These are phyloP conservation scores for Kryptolebias marmoratus DNA, from an alignment of 2,113 vertebrate genomes.

Conservation along the genomic window DNA sequence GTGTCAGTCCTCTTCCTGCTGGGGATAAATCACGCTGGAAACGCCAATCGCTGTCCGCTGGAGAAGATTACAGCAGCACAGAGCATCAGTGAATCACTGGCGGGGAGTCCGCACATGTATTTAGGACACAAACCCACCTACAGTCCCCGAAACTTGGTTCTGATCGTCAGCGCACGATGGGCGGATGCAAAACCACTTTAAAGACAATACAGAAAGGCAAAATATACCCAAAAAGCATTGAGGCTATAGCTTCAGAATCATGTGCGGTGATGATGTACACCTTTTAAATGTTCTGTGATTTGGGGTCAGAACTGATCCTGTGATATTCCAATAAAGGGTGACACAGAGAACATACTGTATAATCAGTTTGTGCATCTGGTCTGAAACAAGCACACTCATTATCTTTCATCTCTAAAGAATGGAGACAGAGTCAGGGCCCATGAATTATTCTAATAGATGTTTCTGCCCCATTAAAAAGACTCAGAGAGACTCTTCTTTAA, in stretches of 20 bases:
- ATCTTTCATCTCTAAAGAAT: conserved; percentile 72
- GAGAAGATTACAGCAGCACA: conserved; percentile 61
- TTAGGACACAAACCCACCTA: conserved; percentile 48
- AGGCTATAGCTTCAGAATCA: neutral
- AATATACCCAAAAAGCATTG: neutral
- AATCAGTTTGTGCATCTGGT: conserved; percentile 62
- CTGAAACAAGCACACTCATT: conserved; percentile 70
- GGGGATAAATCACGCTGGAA: conserved; percentile 52
- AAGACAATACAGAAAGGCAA: neutral
- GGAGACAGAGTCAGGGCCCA: conserved; percentile 50
- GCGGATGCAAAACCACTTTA: neutral
- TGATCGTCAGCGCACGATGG: conserved; percentile 9
- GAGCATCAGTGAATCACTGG: conserved; percentile 46
- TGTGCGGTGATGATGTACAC: neutral
- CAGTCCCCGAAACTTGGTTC: conserved; percentile 27
- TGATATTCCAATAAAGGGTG: conserved; percentile 48
- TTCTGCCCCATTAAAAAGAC: conserved; percentile 18
- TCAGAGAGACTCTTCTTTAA: conserved; percentile 22
- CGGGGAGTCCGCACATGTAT: conserved; percentile 48
- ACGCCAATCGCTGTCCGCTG: conserved; percentile 51
- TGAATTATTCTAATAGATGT: conserved; percentile 75
- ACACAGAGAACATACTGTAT: conserved; percentile 70
- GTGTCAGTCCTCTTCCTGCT: conserved; percentile 27
- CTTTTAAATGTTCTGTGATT: neutral
- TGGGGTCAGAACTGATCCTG: conserved; percentile 29